Conservation (phyloP, 2,113 vertebrate species). For the Brachypteracias leptosomus region DNA sequence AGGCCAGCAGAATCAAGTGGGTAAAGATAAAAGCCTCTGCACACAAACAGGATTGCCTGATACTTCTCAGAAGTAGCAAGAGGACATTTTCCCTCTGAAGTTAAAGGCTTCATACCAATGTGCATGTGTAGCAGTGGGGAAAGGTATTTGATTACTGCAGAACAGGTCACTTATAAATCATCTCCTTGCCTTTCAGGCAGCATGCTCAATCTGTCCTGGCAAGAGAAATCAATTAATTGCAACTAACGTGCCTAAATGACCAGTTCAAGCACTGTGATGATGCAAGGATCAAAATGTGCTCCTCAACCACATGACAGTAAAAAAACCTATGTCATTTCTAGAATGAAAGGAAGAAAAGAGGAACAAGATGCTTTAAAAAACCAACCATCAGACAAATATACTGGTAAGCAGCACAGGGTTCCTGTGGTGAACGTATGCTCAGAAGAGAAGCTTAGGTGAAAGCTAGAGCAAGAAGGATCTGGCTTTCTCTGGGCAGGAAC, state of each 20-base stretch:
- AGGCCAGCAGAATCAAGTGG: not conserved
- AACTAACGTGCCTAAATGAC: not conserved
- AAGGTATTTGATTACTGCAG: not conserved
- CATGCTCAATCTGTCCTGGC: not conserved
- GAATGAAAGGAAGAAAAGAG: not conserved
- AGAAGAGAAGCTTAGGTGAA: not conserved
- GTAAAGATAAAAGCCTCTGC: not conserved
- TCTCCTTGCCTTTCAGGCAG: not conserved
- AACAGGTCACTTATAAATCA: not conserved
- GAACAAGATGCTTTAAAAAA: not conserved
- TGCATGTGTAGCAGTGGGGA: not conserved
- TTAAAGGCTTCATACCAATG: not conserved
- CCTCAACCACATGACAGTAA: not conserved
- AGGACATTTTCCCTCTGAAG: not conserved
- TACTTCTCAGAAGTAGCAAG: not conserved
- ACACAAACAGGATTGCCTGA: not conserved
- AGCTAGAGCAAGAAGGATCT: not conserved
- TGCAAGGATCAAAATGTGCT: accelerated
- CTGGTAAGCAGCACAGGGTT: not conserved
- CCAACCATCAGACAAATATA: not conserved
- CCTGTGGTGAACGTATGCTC: not conserved
- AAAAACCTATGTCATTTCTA: not conserved
- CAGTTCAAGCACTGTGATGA: accelerated
- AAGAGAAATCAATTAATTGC: not conserved
- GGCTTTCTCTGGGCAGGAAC: not conserved